Base-by-base conservation (phyloP, 2,888 invertebrate species). In the Scelioninae gen. 1 region DNA sequence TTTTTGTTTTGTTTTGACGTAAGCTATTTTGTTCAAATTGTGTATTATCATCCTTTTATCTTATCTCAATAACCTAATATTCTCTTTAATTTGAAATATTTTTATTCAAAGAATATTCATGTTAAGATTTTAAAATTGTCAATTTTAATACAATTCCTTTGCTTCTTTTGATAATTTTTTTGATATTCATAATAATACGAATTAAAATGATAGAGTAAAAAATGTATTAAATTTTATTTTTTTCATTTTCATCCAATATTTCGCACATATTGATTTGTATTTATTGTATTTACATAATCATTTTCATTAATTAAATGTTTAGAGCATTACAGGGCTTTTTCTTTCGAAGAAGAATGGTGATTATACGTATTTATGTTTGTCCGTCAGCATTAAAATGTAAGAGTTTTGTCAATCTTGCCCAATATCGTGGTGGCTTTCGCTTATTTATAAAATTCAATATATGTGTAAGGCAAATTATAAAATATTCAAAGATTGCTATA, bases 321-420 rank as follows among this genome's bases (percentile, higher is more conserved):
- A 29, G 16, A 66, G 60, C 76, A 77, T 82, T 71, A 5, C 71
- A 82, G 82, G 82, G 82, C 71, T 65, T 79, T 81, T 77, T 72
- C 72, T 62, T 82, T 60, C 47, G 38, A 55, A 72, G 55, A 76
- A 32, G 53, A 60, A 68, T 31, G 13, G 60, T 47, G 32, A 53
- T 45, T 58, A 55, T 71, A 29, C 63, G 11, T 79, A 29, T 56
- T 23, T 66, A 62, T 53, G 80, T 80, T 53, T 77, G 60, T 79
- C 40, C 55, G 72, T 79, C 16, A 47, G 45, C 45, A 72, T 29
- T 62, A 43, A 66, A 72, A 16, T 69, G 49, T 51, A 58, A 47
- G 29, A 68, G 11, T 31, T 62, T 47, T 69, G 45, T 80, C 16
- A 13, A 45, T 38, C 15, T 56, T 66, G 60, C 66, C 47, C 53